These are phyloP conservation scores for Boloria selene DNA, from an alignment of 2,888 invertebrate genomes.

Conservation along the genomic window DNA sequence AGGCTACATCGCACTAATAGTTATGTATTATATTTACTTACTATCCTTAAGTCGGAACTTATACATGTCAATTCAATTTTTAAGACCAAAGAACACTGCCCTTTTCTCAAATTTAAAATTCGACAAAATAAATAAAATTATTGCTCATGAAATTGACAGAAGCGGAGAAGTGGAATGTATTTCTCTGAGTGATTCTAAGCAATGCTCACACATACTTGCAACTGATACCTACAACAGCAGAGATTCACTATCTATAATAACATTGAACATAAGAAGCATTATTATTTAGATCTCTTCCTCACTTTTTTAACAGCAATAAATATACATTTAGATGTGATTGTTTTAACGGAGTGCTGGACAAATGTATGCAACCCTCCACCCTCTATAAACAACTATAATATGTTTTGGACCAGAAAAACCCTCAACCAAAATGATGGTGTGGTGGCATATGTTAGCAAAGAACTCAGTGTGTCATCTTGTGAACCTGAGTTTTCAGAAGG, in stretches of 20 bases:
- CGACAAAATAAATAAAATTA: too few species aligned
- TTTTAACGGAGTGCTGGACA: constrained; percentile 18
- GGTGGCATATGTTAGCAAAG: constrained; percentile 1
- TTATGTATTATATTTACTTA: too few species aligned
- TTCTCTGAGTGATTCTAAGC: neutral
- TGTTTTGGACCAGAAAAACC: constrained; percentile 1
- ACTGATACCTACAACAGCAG: neutral
- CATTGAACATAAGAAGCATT: constrained; percentile 15
- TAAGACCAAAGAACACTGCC: too few species aligned
- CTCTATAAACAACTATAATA: neutral
- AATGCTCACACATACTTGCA: neutral
- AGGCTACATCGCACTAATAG: too few species aligned
- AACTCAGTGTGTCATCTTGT: neutral
- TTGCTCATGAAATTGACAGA: too few species aligned
- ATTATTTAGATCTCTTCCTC: constrained; percentile 10
- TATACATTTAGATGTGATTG: constrained; percentile 6
- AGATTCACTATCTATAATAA: constrained; percentile 4
- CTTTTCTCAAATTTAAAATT: too few species aligned
- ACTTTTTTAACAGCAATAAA: constrained; percentile 8
- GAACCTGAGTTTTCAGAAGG: constrained; percentile 9
- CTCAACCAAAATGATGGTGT: constrained; percentile 5
- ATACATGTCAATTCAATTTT: too few species aligned
- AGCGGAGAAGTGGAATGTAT: neutral
- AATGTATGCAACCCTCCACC: neutral
- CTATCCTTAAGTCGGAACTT: too few species aligned